Percentiles rank a stretch among this genome's conserved stretches.
Conservation (phyloP, 2,888 invertebrate genomes). For the Drosophila kambysellisi region DNA sequence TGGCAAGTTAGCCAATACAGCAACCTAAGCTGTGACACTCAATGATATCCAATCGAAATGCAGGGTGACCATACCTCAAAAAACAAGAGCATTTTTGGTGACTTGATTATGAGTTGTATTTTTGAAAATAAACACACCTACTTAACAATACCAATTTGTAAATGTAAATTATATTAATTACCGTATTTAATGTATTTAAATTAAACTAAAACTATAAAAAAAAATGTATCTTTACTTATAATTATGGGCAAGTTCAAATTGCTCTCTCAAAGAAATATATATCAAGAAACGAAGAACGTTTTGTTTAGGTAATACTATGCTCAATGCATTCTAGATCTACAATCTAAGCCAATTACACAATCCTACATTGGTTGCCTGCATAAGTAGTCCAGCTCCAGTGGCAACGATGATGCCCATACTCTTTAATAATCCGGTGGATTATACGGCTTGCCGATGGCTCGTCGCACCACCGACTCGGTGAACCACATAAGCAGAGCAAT, state of each 20-base stretch:
- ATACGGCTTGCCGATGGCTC: constrained; percentile 59
- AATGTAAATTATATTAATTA: background rate
- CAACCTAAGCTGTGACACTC: background rate
- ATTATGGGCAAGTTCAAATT: background rate
- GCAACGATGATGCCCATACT: constrained; percentile 4
- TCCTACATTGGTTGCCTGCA: constrained; percentile 3
- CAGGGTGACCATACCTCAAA: background rate
- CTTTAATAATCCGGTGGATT: constrained; percentile 35
- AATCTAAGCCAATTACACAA: background rate
- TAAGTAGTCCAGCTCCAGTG: background rate
- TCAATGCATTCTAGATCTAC: constrained; percentile 3
- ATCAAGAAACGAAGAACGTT: background rate
- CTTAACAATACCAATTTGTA: background rate
- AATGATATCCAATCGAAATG: background rate
- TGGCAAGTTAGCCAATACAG: background rate
- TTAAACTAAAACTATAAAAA: background rate
- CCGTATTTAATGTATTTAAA: background rate
- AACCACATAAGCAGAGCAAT: constrained; percentile 77
- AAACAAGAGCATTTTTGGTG: background rate
- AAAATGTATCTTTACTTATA: background rate
- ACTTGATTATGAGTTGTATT: background rate
- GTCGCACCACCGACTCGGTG: constrained; percentile 70
- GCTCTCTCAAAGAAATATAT: background rate
- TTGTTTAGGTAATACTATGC: constrained; percentile 43
- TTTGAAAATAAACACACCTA: background rate